Base-by-base conservation (phyloP, 2,113 vertebrate genomes). In the Condylura cristata region DNA sequence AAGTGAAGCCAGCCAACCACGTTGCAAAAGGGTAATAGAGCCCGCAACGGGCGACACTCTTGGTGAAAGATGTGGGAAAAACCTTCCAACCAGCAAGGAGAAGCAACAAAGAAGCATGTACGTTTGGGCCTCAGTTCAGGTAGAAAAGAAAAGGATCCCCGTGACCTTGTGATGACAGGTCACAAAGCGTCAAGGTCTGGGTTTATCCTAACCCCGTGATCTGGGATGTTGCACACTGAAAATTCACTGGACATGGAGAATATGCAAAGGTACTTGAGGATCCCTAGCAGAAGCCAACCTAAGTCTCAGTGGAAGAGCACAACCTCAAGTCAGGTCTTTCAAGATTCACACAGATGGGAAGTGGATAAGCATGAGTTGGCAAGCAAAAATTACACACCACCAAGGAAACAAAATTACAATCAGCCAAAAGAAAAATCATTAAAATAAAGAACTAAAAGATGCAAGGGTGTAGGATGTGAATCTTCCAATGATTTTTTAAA, bases 81-180 rank as follows among this genome's bases (percentile, higher is more conserved):
- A 16, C 1, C 24, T 65, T 41, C 20, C 53, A 30, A 6, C 8
- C 11, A 0, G 11, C 30, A 9, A 32, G 6, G 5, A 2, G n/a
- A 61, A 24, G 8, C 39, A 46, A 22, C 3, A 26, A 39, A 28
- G 17, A 75, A 46, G 10, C 20, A 3, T 26, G 6, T 37, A 41
- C 30, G 13, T 34, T 8, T 53, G 17, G 70, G 44, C 4, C 51
- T 44, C 22, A 46, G 32, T 5, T 68, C 70, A 63, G 34, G 18
- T 3, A 12, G 48, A 48, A 44, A 79, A 18, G 46, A 74, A 46
- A 79, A 13, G 26, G 17, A 12, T 74, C 37, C 11, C 26, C 13
- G 0, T 7, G 26, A 22, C 26, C 32, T 53, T 6, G 0, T 32
- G 37, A 34, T 18, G 8, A 41, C 0, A 65, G 24, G n/a, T 16